Evolutionary conservation across 2,888 invertebrate genomes (phyloP).

Genomic region (Drosophila suboccidentalis): DNA sequence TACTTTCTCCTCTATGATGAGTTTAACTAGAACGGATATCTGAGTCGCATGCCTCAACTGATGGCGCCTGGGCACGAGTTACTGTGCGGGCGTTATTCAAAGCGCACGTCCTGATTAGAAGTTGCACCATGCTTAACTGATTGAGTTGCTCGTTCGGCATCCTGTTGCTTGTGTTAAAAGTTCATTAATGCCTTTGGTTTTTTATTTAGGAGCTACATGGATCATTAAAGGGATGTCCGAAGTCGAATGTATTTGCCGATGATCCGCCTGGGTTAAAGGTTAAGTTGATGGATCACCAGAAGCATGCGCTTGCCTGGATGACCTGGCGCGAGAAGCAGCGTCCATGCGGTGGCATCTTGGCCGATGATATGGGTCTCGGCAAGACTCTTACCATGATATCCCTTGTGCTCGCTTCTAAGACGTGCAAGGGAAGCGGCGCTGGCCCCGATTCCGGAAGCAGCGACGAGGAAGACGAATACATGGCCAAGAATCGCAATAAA

Average conservation of each 20-base stretch:
- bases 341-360: slow-evolving; percentile 94
- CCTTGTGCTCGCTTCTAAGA: slow-evolving; percentile 88
- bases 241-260: slow-evolving; percentile 87
- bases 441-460: slow-evolving; percentile 58
- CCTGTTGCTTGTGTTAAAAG: not conserved
- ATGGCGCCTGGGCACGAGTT: slow-evolving; percentile 71
- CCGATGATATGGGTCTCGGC: slow-evolving; percentile 87
- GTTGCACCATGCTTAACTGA: slow-evolving; percentile 33
- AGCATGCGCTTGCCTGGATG: slow-evolving; percentile 95
- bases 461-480: slow-evolving; percentile 63
- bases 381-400: slow-evolving; percentile 95
- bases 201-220: slow-evolving; percentile 88
- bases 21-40: slow-evolving; percentile 81
- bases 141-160: not conserved
- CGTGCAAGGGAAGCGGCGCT: slow-evolving; percentile 75
- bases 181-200: not conserved
- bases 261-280: slow-evolving; percentile 89
- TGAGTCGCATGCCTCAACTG: slow-evolving; percentile 60
- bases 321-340: slow-evolving; percentile 95
- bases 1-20: slow-evolving; percentile 66
- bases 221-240: slow-evolving; percentile 89
- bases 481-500: slow-evolving; percentile 13
- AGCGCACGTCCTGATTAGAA: slow-evolving; percentile 66
- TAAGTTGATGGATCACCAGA: slow-evolving; percentile 93
- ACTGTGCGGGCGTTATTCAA: slow-evolving; percentile 67